Evolutionary conservation across 2,797 vertebrate genomes (phyloP).

Genomic region (Echeneis naucrates): DNA sequence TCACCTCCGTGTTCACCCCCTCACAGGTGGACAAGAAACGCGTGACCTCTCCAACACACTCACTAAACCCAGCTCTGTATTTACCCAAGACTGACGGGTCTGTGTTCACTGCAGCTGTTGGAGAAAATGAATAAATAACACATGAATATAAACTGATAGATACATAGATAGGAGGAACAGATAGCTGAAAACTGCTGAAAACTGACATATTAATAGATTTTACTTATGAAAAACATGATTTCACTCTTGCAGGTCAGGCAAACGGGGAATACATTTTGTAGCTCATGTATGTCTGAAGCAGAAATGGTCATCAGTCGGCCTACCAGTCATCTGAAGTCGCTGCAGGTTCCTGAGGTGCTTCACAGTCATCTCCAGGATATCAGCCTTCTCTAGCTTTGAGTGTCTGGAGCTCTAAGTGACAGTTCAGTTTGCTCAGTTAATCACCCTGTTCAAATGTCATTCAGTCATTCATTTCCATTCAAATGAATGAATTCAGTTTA

Average conservation of each 20-base stretch:
- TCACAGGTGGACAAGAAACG: slow-evolving; percentile 95
- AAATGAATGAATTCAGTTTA: too few species aligned
- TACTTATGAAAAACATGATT: neutral
- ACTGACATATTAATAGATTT: neutral
- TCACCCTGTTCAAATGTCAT: too few species aligned
- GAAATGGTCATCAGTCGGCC: slow-evolving; percentile 57
- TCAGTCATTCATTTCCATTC: too few species aligned
- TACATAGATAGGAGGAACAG: neutral
- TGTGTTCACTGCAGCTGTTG: slow-evolving; percentile 87
- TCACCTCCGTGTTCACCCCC: slow-evolving; percentile 91
- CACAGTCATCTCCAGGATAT: slow-evolving; percentile 97
- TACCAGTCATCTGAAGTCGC: slow-evolving; percentile 92
- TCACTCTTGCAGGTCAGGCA: slow-evolving; percentile 1
- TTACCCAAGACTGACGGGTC: slow-evolving; percentile 91
- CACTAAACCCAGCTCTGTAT: slow-evolving; percentile 94
- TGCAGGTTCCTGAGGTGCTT: slow-evolving; percentile 95
- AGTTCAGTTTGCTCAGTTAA: neutral
- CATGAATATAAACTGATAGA: neutral
- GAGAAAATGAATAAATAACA: slow-evolving; percentile 16
- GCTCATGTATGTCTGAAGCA: neutral
- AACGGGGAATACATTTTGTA: slow-evolving; percentile 23
- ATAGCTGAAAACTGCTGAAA: neutral
- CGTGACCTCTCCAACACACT: slow-evolving; percentile 94
- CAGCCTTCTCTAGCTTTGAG: slow-evolving; percentile 96
- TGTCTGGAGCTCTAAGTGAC: slow-evolving; percentile 90